These are phyloP conservation scores for Trachops cirrhosus DNA, from an alignment of 2,797 vertebrate species.

Conservation along the genomic window DNA sequence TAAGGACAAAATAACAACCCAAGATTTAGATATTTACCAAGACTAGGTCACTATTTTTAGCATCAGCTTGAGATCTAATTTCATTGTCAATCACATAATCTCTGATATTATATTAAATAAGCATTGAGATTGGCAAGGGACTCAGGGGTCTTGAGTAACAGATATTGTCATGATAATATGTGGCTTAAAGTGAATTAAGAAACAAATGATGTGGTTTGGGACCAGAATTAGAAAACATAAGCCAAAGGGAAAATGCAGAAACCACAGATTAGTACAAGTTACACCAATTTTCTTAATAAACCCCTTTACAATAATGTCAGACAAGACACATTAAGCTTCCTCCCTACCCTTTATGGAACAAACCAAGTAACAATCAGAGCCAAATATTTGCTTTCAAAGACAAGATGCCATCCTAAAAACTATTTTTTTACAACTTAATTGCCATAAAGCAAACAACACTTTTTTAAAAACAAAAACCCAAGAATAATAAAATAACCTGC, in stretches of 20 bases:
- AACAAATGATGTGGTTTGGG: constrained; percentile 58
- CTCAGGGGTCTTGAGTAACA: constrained; percentile 55
- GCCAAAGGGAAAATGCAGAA: constrained; percentile 58
- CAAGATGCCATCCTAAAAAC: neutral
- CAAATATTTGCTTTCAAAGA: constrained; percentile 44
- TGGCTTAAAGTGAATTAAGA: constrained; percentile 66
- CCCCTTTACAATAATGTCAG: constrained; percentile 17
- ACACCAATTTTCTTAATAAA: constrained; percentile 68
- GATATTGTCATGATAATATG: constrained; percentile 64
- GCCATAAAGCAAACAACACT: neutral
- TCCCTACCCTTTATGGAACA: neutral
- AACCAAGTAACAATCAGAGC: constrained; percentile 11
- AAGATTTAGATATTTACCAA: constrained; percentile 3
- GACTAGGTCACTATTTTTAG: constrained; percentile 28
- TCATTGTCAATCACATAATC: constrained; percentile 63
- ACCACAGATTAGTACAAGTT: constrained; percentile 63
- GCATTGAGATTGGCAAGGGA: constrained; percentile 34
- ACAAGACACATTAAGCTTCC: neutral
- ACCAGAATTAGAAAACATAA: constrained; percentile 62
- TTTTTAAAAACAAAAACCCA: neutral
- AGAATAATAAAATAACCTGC: neutral
- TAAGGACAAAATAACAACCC: neutral
- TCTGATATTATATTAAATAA: constrained; percentile 65
- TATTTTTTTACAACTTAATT: neutral
- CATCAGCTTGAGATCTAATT: constrained; percentile 65